Conservation (phyloP, 37 sponge, comb jelly and placozoan species). For the Tethya wilhelma region DNA sequence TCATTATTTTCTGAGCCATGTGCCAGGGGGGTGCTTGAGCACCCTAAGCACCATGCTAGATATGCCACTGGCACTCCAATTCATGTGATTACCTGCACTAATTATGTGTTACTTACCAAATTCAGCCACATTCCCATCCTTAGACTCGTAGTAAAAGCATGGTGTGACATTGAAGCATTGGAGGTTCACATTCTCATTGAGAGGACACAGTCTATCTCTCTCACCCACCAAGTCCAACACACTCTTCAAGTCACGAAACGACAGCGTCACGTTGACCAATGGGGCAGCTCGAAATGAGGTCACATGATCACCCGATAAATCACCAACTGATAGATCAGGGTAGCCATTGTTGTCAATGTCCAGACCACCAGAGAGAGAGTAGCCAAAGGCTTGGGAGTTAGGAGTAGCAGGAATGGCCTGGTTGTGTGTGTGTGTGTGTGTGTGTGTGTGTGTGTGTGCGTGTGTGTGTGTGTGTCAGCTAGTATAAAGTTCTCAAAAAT, state of each 20-base stretch:
- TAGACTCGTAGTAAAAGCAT: conserved; percentile 38
- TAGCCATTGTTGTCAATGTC: conserved; percentile 76
- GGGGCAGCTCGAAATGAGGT: conserved; percentile 22
- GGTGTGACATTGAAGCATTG: conserved; percentile 39
- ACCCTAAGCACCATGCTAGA: too few species aligned
- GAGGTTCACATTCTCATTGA: conserved; percentile 1
- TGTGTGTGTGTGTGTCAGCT: too few species aligned
- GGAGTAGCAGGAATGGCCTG: conserved; percentile 11
- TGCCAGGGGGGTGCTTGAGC: too few species aligned
- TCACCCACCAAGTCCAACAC: conserved; percentile 5
- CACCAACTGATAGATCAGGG: conserved; percentile 55
- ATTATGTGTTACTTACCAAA: conserved; percentile 43
- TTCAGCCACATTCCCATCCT: conserved; percentile 16
- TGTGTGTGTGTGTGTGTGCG: too few species aligned
- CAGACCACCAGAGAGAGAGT: conserved; percentile 41
- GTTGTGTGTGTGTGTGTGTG: too few species aligned
- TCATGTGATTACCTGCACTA: too few species aligned
- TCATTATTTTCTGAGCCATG: too few species aligned
- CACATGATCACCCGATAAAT: conserved; percentile 16
- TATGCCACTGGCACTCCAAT: too few species aligned
- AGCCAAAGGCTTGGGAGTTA: conserved; percentile 45
- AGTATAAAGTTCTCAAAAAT: too few species aligned
- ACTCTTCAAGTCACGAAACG: background rate
- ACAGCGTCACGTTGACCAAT: conserved; percentile 27
- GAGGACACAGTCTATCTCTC: background rate